Evolutionary conservation across 2,113 vertebrate genomes (phyloP), one percentile per base, ranked within the genome.

Genomic region (Gymnocephalus cernua): DNA sequence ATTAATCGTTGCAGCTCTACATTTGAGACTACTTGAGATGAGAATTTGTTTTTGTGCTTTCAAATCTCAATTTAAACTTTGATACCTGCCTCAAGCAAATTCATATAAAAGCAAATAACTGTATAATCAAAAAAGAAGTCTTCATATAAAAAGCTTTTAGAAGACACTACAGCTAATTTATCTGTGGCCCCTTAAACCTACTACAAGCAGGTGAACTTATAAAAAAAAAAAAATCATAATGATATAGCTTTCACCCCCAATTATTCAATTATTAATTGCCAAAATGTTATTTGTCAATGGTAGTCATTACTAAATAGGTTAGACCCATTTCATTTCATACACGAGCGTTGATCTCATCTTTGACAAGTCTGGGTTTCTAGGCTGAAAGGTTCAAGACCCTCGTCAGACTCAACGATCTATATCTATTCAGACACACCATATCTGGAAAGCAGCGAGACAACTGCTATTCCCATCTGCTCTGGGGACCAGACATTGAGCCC

Each of bases 391-490:
- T 72, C 18, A 72, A 47, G 23, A 62, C 19, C 59, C 14, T 2
- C 3, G 0, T 18, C 29, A 45, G 32, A 38, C 41, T 69, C 21
- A 77, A 74, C 77, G n/a, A 71, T 59, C 56, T 69, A 27, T 3
- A 57, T 67, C 70, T 61, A 74, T 57, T 76, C 62, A 69, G 74
- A 81, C 57, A 21, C 2, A 51, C 44, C 18, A 41, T 61, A 66
- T 74, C 65, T 38, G 72, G 69, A 29, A 13, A 74, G 59, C 69
- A 71, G 3, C 0, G 56, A 65, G 80, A 75, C 82, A 80, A 82
- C 83, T 79, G 84, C 75, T 77, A 58, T 47, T 53, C 62, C 88
- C 88, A 89, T 91, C 92, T 91, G 90, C 85, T 84, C 6, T 18
- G 29, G 69, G 72, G 80, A 78, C 32, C 70, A 86, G 83, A 80